A percentile compares a stretch with the other conserved stretches of the same genome.
Conservation (phyloP, 2,888 invertebrate genomes). For the Drosophila paranaensis region DNA sequence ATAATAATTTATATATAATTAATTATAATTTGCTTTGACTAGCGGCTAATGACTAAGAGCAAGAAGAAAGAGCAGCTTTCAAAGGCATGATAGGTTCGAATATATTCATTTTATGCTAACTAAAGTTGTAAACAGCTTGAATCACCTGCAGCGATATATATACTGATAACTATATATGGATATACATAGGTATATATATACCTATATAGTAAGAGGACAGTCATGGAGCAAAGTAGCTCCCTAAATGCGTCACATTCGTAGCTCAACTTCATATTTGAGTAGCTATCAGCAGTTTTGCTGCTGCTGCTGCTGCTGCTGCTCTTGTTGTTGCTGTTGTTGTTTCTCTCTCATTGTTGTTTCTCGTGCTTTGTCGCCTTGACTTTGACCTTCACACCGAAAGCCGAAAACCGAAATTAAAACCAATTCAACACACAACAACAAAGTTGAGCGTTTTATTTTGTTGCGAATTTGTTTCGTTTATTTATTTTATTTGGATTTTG, state of each 20-base stretch:
- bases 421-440: conserved; percentile 43
- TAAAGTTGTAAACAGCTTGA: neutral
- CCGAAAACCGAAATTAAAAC: conserved; percentile 53
- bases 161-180: neutral
- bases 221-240: conserved; percentile 17
- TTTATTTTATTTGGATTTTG: conserved; percentile 37
- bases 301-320: neutral
- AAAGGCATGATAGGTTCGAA: neutral
- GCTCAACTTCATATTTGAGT: conserved; percentile 13
- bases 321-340: neutral
- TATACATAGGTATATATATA: neutral
- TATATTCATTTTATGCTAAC: neutral
- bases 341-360: conserved; percentile 14
- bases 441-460: conserved; percentile 24
- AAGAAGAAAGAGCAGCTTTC: neutral
- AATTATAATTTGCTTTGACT: neutral
- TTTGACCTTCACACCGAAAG: conserved; percentile 75
- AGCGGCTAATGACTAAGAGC: neutral
- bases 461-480: conserved; percentile 12
- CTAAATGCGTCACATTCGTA: conserved; percentile 34
- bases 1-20: neutral
- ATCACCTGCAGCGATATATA: neutral
- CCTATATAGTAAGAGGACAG: neutral
- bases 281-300: conserved; percentile 34
- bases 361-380: conserved; percentile 42